A percentile compares a stretch with the other conserved stretches of the same genome.
Evolutionary conservation across 2,888 invertebrate species (phyloP).

Genomic region (Endotricha flammealis): DNA sequence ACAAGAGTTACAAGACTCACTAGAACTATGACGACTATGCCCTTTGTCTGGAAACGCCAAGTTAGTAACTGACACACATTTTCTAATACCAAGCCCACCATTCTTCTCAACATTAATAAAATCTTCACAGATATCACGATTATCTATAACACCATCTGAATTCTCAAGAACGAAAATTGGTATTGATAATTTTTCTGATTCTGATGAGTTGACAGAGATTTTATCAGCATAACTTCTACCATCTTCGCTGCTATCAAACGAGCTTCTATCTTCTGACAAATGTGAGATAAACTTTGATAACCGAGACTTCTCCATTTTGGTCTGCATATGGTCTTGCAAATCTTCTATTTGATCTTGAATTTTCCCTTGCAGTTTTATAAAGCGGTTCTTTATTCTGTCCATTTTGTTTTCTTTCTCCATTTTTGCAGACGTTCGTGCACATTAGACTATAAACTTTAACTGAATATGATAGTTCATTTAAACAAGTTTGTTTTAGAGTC

Average conservation of each 20-base stretch:
- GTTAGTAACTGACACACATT: slow-evolving; percentile 50
- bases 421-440: slow-evolving; percentile 21
- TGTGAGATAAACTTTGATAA: slow-evolving; percentile 53
- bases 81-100: slow-evolving; percentile 40
- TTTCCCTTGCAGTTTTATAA: slow-evolving; percentile 59
- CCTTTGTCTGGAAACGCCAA: slow-evolving; percentile 42
- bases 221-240: slow-evolving; percentile 20
- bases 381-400: slow-evolving; percentile 48
- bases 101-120: slow-evolving; percentile 54
- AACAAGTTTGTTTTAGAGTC: too few relatives aligned
- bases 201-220: slow-evolving; percentile 30
- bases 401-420: slow-evolving; percentile 57
- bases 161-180: slow-evolving; percentile 56
- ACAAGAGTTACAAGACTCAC: slow-evolving; percentile 53
- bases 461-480: too few relatives aligned
- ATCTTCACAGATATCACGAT: slow-evolving; percentile 44
- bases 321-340: slow-evolving; percentile 63
- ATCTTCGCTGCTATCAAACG: slow-evolving; percentile 35
- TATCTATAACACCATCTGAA: slow-evolving; percentile 26
- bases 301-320: slow-evolving; percentile 50
- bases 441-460: neutral
- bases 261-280: slow-evolving; percentile 55
- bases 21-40: slow-evolving; percentile 43
- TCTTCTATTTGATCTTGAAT: slow-evolving; percentile 64
- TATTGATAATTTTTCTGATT: slow-evolving; percentile 35